Evolutionary conservation across 2,113 vertebrate species (phyloP), one percentile per base, ranked within the genome.

Genomic region (Oreocharis arfaki): DNA sequence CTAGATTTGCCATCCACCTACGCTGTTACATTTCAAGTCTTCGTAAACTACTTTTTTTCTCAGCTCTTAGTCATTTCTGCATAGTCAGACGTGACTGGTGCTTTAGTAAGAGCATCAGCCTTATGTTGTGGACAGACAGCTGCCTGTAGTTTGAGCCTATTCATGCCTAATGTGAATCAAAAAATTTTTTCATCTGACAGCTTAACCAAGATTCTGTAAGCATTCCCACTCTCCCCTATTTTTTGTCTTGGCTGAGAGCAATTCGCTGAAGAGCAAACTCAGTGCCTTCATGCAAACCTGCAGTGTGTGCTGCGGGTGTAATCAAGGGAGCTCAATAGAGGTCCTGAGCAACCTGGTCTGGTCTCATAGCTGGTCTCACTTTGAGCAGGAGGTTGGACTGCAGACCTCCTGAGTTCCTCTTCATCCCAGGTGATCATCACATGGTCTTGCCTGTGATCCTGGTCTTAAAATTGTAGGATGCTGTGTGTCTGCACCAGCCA

Each of bases 231-330:
- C 37, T 52, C 68, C 49, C 33, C 49, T 78, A 1, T 32, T 10
- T 47, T 67, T 85, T 67, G 16, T 15, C 11, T 55, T 69, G 37
- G 6, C n/a, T 74, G n/a, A 52, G n/a, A 81, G 12, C 13, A 65
- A 52, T 52, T 61, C 46, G 39, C 42, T 75, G 61, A 59, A 42
- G 23, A 63, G 23, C 33, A 92, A 71, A 64, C 16, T 46, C 18
- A 26, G 16, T 32, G 19, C n/a, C 24, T 76, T 69, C 44, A 52
- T 71, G 27, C 27, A 27, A 28, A 53, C 16, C 35, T 26, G 35
- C 32, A 22, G 39, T 19, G 33, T 11, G 23, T 83, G 24, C 67
- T 2, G 2, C 0, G 0, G 23, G 7, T 44, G 4, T 41, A 41
- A 33, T 53, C 0, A 3, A 68, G 35, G 21, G 39, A 60, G 22